These are phyloP conservation scores for Ciconia nigra DNA, from an alignment of 2,797 vertebrate species.

Conservation along the genomic window DNA sequence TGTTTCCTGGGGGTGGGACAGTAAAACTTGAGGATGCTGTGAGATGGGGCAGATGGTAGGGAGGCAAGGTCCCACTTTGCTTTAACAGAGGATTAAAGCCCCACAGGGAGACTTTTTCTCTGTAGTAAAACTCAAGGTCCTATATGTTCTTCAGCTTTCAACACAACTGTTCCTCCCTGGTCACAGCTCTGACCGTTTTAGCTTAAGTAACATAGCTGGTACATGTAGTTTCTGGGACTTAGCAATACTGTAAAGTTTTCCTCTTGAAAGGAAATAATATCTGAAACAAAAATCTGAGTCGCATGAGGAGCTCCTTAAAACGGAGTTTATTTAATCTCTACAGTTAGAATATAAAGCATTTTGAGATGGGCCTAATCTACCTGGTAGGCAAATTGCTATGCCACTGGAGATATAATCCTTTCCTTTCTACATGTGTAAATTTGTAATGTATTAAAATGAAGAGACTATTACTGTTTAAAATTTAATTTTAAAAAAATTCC, in stretches of 20 bases:
- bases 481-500: neutral
- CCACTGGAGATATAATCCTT: neutral
- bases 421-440: neutral
- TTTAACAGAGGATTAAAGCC: neutral
- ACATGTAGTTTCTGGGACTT: neutral
- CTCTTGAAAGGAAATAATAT: neutral
- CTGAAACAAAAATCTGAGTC: neutral
- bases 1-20: neutral
- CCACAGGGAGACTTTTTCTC: neutral
- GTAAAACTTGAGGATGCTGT: neutral
- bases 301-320: neutral
- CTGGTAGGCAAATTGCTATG: neutral
- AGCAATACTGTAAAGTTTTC: neutral
- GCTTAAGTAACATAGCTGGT: neutral
- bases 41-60: neutral
- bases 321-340: neutral
- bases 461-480: neutral
- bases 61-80: neutral
- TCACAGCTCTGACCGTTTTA: neutral
- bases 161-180: neutral
- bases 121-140: neutral
- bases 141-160: neutral
- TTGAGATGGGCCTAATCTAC: neutral
- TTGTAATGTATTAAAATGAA: slow-evolving; percentile 11
- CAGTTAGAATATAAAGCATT: neutral